A percentile compares a stretch with the other conserved stretches of the same genome.
Evolutionary conservation across 1,140 invertebrate genomes (phyloP).

Genomic region (Neodiprion pinetum): DNA sequence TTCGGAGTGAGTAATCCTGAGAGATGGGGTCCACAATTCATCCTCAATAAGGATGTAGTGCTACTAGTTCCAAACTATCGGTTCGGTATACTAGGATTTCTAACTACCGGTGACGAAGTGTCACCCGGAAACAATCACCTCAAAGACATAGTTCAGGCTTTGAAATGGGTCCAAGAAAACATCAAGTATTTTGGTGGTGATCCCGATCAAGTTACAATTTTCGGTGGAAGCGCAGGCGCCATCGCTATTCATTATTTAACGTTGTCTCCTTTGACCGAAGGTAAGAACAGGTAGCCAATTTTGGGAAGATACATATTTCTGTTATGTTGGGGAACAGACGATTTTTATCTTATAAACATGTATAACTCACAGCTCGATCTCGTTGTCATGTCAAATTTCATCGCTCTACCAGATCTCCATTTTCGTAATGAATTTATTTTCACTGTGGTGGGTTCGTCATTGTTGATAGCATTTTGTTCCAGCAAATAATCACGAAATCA

Average conservation of each 20-base stretch:
- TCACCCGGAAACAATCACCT: slow-evolving; percentile 74
- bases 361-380: no score
- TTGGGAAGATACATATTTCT: no score
- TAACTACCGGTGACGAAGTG: slow-evolving; percentile 62
- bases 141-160: slow-evolving; percentile 69
- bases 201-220: slow-evolving; percentile 65
- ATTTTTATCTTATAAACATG: no score
- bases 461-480: background rate
- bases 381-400: no score
- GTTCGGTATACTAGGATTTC: slow-evolving; percentile 62
- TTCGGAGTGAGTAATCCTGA: background rate
- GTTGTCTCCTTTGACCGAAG: slow-evolving; percentile 49
- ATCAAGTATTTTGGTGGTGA: slow-evolving; percentile 73
- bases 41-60: slow-evolving; percentile 27
- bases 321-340: no score
- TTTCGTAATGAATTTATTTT: no score
- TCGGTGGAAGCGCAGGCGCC: slow-evolving; percentile 68
- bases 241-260: slow-evolving; percentile 59
- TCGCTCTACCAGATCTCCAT: no score
- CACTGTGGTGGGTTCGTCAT: background rate
- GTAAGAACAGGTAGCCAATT: background rate
- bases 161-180: slow-evolving; percentile 70
- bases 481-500: background rate
- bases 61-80: slow-evolving; percentile 32
- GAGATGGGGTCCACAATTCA: slow-evolving; percentile 44